These are phyloP conservation scores for Scomber japonicus DNA, from an alignment of 2,113 vertebrate genomes.

Conservation along the genomic window DNA sequence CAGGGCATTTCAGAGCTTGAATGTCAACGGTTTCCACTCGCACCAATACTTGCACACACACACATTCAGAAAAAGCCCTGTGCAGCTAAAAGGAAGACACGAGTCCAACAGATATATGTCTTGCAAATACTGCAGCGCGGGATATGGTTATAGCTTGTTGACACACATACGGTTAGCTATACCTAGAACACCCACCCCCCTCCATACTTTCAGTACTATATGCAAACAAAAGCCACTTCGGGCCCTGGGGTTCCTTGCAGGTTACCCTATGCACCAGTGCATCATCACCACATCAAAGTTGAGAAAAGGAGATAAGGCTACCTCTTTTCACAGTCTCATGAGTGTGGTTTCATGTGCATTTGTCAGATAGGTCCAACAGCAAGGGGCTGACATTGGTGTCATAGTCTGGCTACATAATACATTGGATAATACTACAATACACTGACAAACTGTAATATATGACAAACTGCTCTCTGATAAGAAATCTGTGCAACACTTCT, in stretches of 20 bases:
- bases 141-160: constrained; percentile 37
- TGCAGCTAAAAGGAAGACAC: constrained; percentile 58
- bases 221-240: background rate
- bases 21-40: constrained; percentile 3
- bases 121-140: constrained; percentile 39
- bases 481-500: no score
- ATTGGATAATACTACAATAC: background rate
- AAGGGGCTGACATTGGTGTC: background rate
- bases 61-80: background rate
- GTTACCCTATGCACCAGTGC: background rate
- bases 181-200: background rate
- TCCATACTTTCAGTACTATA: background rate
- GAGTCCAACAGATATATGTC: constrained; percentile 55
- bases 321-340: background rate
- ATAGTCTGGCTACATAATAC: background rate
- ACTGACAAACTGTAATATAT: background rate
- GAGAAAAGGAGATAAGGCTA: background rate
- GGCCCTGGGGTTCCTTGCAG: background rate
- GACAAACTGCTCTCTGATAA: no score
- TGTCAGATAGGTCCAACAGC: background rate
- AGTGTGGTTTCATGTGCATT: background rate
- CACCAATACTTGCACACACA: background rate
- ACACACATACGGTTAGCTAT: constrained; percentile 38
- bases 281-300: constrained; percentile 11
- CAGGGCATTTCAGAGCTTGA: background rate